A percentile compares a stretch with the other conserved stretches of the same genome.
Conservation (phyloP, 2,888 invertebrate species). For the Diarsia rubi region DNA sequence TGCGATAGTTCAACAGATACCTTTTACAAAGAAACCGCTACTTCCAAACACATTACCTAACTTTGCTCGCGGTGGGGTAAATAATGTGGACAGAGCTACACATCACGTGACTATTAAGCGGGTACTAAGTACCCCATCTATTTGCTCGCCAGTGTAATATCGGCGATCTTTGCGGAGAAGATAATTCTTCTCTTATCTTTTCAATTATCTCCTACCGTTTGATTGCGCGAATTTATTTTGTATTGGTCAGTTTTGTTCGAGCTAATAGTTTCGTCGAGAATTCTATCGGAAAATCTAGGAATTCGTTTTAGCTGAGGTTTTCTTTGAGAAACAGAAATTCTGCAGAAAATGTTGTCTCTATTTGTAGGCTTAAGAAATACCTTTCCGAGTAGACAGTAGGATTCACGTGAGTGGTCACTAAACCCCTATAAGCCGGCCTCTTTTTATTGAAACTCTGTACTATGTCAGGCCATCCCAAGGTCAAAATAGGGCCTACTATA, state of each 20-base stretch:
- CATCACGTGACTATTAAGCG: conserved; percentile 65
- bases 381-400: neutral
- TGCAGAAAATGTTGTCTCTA: neutral
- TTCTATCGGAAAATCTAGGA: conserved; percentile 14
- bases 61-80: conserved; percentile 53
- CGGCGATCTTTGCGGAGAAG: conserved; percentile 58
- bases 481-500: neutral
- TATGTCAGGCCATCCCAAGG: neutral
- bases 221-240: conserved; percentile 73
- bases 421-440: neutral
- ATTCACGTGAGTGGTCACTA: neutral
- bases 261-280: conserved; percentile 37
- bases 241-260: conserved; percentile 47
- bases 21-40: conserved; percentile 48
- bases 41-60: conserved; percentile 54
- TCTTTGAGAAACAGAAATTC: neutral
- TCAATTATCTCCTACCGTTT: conserved; percentile 80
- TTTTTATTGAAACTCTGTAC: neutral
- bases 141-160: conserved; percentile 64
- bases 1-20: conserved; percentile 38
- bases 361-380: neutral
- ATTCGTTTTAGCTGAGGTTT: neutral
- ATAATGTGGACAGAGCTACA: conserved; percentile 55
- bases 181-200: conserved; percentile 79
- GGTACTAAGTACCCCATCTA: conserved; percentile 67